Conservation (phyloP, 2,888 invertebrate genomes). For the Eupithecia dodoneata region DNA sequence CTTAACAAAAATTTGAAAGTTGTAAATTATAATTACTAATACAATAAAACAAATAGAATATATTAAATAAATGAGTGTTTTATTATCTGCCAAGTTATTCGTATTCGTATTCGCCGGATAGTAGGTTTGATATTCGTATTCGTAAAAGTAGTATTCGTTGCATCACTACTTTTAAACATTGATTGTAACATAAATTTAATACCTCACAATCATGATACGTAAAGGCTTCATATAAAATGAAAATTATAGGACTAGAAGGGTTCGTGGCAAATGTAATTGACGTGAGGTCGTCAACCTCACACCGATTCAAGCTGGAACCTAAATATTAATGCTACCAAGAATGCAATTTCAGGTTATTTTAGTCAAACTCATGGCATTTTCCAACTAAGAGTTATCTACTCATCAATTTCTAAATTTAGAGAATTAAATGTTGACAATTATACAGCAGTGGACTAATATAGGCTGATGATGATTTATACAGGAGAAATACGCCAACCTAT, state of each 20-base stretch:
- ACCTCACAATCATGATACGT: not conserved
- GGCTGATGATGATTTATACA: too few species aligned
- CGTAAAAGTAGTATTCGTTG: too few species aligned
- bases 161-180: not conserved
- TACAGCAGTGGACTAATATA: too few species aligned
- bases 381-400: not conserved
- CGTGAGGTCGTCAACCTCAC: not conserved
- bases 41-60: too few species aligned
- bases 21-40: too few species aligned
- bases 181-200: not conserved
- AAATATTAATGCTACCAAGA: not conserved
- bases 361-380: not conserved
- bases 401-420: not conserved
- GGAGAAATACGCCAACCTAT: not conserved
- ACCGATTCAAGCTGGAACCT: not conserved
- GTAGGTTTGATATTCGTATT: too few species aligned
- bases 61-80: too few species aligned
- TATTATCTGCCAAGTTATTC: too few species aligned
- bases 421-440: too few species aligned
- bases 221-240: not conserved
- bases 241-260: not conserved
- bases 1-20: too few species aligned
- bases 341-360: not conserved
- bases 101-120: too few species aligned
- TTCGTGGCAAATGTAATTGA: not conserved